Evolutionary conservation across 2,888 invertebrate genomes (phyloP), one percentile per base, ranked within the genome.

Genomic region (Myopa tessellatipennis): DNA sequence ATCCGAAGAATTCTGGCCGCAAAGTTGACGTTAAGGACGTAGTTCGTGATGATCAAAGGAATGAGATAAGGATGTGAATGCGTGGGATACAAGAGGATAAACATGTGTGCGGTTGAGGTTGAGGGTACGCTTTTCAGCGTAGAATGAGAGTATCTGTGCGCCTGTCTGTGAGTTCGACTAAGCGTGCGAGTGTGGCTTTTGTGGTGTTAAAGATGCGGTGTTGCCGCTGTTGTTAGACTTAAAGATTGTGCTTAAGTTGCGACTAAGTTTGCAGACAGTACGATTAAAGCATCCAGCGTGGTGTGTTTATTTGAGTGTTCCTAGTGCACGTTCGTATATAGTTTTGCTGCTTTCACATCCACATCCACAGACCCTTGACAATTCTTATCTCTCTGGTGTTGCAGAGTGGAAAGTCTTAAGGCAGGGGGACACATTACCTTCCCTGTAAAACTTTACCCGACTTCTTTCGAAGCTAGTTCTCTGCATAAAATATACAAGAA

Each of bases 61-160:
- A 67, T 67, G 67, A 10, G 67, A 67, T 40, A 67, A 67, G 67
- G 40, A 67, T 40, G 40, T 40, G 40, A 67, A 40, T 8, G 55
- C 55, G 55, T 55, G 55, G n/a, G 55, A 6, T 8, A n/a, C 14
- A 55, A 55, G 16, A 55, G 14, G n/a, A 55, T 55, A 55, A 55
- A n/a, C 55, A 55, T n/a, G 55, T 8, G 55, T n/a, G n/a, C 55
- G 55, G 55, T 5, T 16, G 55, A 5, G n/a, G 55, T 12, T n/a
- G 55, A 10, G 50, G 8, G 50, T 50, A 50, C 8, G 3, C 50
- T 14, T 50, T 50, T 2, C 50, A 14, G 50, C 3, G n/a, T n/a
- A n/a, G n/a, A n/a, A 14, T 50, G 3, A 50, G 50, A 26, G 26
- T 26, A 26, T 26, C 14, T 50, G 50, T 50, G 50, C 3, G 50